Evolutionary conservation across 2,888 invertebrate species (phyloP).

Genomic region (Temnothorax unifasciatus): DNA sequence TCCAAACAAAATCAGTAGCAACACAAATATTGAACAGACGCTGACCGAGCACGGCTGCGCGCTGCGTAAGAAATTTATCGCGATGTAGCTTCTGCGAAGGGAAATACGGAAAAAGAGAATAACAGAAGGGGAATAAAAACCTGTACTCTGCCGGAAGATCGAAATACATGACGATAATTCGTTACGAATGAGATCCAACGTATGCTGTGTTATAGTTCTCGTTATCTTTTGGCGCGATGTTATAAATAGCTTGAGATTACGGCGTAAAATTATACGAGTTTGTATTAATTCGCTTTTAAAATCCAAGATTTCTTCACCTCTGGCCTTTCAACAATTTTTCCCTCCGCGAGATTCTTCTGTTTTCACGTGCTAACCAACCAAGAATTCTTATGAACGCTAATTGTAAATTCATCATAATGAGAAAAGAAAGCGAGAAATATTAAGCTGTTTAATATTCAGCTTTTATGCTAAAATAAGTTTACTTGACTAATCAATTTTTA

Average conservation of each 20-base stretch:
- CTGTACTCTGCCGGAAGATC: not conserved
- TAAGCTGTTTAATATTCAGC: not conserved
- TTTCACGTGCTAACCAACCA: not conserved
- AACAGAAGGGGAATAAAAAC: not conserved
- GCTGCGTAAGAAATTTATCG: slow-evolving; percentile 27
- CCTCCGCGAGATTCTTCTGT: not conserved
- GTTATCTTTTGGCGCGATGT: not conserved
- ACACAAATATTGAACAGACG: slow-evolving; percentile 39
- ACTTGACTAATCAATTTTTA: not conserved
- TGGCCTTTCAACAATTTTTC: not conserved
- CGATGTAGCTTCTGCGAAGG: not conserved
- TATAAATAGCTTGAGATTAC: slow-evolving; percentile 26
- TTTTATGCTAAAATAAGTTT: not conserved
- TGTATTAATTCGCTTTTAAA: not conserved
- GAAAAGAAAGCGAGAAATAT: not conserved
- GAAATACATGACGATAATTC: not conserved
- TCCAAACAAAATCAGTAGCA: slow-evolving; percentile 30
- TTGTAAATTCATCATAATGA: slow-evolving; percentile 11
- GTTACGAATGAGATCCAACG: not conserved
- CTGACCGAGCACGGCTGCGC: not conserved
- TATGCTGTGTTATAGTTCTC: not conserved
- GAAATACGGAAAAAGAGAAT: not conserved
- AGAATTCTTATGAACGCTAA: not conserved
- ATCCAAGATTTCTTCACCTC: slow-evolving; percentile 3
- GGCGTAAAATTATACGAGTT: not conserved